Base-by-base conservation (phyloP, 2,113 vertebrate genomes). In the Zosterops lateralis region DNA sequence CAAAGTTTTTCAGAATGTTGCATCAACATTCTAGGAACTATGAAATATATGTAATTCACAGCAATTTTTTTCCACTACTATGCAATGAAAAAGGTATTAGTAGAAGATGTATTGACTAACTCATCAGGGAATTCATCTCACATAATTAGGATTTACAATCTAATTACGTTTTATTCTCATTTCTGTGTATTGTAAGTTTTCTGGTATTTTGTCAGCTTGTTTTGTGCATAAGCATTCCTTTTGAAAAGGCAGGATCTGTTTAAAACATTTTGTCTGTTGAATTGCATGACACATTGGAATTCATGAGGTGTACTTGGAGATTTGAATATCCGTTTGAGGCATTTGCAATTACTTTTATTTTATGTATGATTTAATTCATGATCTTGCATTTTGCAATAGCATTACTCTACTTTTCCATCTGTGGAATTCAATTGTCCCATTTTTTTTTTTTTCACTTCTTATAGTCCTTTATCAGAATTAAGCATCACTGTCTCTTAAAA, bases 341-440 rank as follows among this genome's bases (percentile, higher is more conserved):
- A 75, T 84, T 93, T 50, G 48, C 36, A 92, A 78, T 95, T 90
- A 71, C 51, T 92, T 92, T 75, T 83, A 50, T 65, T 90, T 83
- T 65, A 85, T 84, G 31, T 88, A 75, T 86, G 53, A 92, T 90
- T 87, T 90, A 76, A 89, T 93, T 94, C 17, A 86, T 57, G 62
- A 84, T 88, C 44, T 58, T 90, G 58, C 15, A 83, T 87, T 83
- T 94, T 90, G 56, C 31, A 83, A 40, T 36, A 64, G 20, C 53
- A 74, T 73, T 96, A 80, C 21, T 84, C 18, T 78, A 40, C 9
- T 80, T 93, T 92, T 95, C 70, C 56, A 60, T 87, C 60, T 89
- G 61, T 91, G 84, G 94, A 91, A 93, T 91, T 87, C 81, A 85
- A 51, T 84, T 74, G 36, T 36, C 80, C 56, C 14, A 83, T 87